Percentiles rank a stretch among this genome's conserved stretches.
Conservation (phyloP, 2,113 vertebrate genomes). For the Lophochroa leadbeateri region DNA sequence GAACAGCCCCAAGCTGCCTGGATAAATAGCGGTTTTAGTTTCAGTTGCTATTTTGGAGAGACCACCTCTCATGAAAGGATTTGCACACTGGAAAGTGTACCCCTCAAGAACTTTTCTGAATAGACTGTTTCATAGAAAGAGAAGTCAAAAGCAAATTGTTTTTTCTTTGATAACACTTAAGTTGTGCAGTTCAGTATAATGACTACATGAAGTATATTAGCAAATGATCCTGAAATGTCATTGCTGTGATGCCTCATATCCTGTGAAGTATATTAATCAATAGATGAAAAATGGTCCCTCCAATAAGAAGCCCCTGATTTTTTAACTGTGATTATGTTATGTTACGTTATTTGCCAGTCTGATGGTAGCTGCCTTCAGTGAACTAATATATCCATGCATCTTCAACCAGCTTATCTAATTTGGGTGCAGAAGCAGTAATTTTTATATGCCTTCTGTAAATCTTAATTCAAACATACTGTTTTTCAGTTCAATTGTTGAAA, state of each 20-base stretch:
- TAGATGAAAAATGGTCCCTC: background rate
- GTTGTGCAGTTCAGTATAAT: background rate
- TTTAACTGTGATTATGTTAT: background rate
- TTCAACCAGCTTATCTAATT: background rate
- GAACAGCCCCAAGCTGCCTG: slow-evolving; percentile 40
- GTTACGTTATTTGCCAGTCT: background rate
- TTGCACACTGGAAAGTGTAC: background rate
- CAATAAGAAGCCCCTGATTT: background rate
- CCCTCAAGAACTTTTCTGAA: slow-evolving; percentile 28
- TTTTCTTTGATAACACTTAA: slow-evolving; percentile 23
- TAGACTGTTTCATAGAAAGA: background rate
- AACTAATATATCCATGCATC: background rate
- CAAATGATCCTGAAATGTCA: background rate
- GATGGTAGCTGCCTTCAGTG: background rate
- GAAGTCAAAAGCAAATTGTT: slow-evolving; percentile 53
- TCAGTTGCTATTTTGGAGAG: slow-evolving; percentile 48
- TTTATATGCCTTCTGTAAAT: background rate
- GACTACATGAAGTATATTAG: background rate
- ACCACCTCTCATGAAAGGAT: slow-evolving; percentile 54
- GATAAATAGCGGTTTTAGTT: slow-evolving; percentile 40
- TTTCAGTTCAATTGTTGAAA: background rate
- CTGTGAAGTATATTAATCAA: background rate
- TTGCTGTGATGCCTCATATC: background rate
- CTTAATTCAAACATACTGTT: background rate
- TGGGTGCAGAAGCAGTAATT: background rate